A percentile compares a stretch with the other conserved stretches of the same genome.
phyloP scores from a whole-genome alignment of 2,797 vertebrate species.

The Furcifer pardalis region DNA sequence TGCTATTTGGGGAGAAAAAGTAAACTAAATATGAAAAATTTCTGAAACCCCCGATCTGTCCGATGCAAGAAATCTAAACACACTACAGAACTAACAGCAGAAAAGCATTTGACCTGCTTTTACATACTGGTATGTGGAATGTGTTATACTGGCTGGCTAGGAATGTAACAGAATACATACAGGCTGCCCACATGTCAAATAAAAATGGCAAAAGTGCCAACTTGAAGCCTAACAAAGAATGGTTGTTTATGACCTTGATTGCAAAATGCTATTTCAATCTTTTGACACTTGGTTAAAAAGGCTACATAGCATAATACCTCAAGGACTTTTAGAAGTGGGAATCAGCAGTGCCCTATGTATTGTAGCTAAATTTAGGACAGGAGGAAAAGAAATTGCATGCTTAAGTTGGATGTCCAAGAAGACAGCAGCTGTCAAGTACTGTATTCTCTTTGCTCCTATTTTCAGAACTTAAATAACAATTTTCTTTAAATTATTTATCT shows the following conservation, averaged over 20 bases:
- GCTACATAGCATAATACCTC: background rate
- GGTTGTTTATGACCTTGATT: background rate
- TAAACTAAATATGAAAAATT: background rate
- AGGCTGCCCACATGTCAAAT: background rate
- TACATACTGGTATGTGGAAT: background rate
- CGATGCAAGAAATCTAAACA: background rate
- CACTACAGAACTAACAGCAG: background rate
- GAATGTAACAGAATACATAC: too few species aligned
- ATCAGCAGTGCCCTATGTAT: background rate
- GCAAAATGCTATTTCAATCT: background rate
- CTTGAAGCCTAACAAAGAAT: background rate
- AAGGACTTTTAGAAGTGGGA: background rate
- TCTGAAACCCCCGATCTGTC: too few species aligned
- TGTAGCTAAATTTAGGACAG: conserved; percentile 9
- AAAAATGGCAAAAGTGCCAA: background rate
- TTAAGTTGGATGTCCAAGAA: conserved; percentile 17
- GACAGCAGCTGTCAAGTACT: background rate
- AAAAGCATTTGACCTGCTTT: background rate
- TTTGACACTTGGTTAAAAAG: background rate
- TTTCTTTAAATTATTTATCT: background rate
- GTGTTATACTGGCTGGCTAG: background rate
- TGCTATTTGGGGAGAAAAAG: background rate
- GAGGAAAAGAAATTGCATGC: background rate
- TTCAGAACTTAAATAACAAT: background rate
- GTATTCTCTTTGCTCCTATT: background rate